phyloP scores from a whole-genome alignment of 2,113 vertebrate species.

The Paramormyrops kingsleyae region DNA sequence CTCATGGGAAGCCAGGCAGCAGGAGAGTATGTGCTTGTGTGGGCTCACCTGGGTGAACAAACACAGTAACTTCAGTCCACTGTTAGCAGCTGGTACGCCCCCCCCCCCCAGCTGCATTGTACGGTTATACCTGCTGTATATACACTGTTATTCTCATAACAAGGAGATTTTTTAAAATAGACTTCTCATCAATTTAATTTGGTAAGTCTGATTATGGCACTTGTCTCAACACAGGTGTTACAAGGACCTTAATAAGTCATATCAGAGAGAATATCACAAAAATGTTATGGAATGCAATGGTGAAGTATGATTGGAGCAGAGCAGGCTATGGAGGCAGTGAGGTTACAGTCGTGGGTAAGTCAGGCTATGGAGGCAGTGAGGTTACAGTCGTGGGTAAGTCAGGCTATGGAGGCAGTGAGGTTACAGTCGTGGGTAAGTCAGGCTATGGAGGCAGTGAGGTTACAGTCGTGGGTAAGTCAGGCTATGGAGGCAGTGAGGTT shows the following conservation, averaged over 20 bases:
- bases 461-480: not conserved
- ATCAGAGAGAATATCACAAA: not conserved
- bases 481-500: not conserved
- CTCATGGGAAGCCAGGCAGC: conserved; percentile 56
- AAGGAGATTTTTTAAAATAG: not conserved
- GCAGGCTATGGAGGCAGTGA: not conserved
- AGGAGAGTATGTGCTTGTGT: conserved; percentile 63
- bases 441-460: not conserved
- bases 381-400: not conserved
- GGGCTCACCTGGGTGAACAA: conserved; percentile 59
- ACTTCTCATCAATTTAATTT: not conserved
- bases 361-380: not conserved
- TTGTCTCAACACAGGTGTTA: not conserved
- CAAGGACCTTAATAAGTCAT: not conserved
- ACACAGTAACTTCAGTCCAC: not conserved
- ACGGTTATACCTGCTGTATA: not conserved
- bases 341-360: not conserved
- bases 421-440: not conserved
- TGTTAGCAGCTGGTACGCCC: not conserved
- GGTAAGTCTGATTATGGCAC: not conserved
- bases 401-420: not conserved
- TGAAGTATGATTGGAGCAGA: not conserved
- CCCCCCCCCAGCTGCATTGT: not conserved
- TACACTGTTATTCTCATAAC: not conserved
- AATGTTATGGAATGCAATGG: not conserved